These are phyloP conservation scores for Neoitamus cyanurus DNA, from an alignment of 2,888 invertebrate species.

Conservation along the genomic window DNA sequence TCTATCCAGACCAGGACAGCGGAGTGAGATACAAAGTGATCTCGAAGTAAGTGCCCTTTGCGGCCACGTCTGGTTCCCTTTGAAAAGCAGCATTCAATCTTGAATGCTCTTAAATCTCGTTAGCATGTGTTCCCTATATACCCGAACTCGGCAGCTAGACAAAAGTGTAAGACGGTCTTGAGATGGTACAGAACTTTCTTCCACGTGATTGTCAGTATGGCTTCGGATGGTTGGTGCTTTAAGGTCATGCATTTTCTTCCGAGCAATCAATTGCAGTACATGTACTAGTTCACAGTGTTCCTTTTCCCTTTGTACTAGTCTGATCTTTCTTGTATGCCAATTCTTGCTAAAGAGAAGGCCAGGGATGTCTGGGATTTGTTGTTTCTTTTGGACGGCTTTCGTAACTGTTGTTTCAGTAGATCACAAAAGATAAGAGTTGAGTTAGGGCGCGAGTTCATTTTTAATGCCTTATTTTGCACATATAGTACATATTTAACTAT, in stretches of 20 bases:
- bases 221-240: not conserved
- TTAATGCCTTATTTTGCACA: not conserved
- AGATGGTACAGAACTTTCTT: conserved; percentile 17
- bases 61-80: conserved; percentile 3
- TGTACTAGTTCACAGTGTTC: not conserved
- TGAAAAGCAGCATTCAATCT: conserved; percentile 13
- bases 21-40: conserved; percentile 24
- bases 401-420: not conserved
- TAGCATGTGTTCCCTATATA: conserved; percentile 39
- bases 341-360: conserved; percentile 2
- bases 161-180: conserved; percentile 28
- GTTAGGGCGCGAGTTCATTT: not conserved
- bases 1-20: not conserved
- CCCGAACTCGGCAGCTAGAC: not conserved
- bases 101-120: conserved; percentile 36
- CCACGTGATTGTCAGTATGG: conserved; percentile 6
- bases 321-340: not conserved
- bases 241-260: conserved; percentile 32
- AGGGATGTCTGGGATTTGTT: not conserved
- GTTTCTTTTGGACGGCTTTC: not conserved
- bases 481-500: too few relatives aligned
- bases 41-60: conserved; percentile 14
- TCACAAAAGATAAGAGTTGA: not conserved
- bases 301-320: not conserved
- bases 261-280: not conserved